Percentiles rank a stretch among this genome's conserved stretches.
phyloP scores from a whole-genome alignment of 1,140 invertebrate genomes.

The Ips typographus region DNA sequence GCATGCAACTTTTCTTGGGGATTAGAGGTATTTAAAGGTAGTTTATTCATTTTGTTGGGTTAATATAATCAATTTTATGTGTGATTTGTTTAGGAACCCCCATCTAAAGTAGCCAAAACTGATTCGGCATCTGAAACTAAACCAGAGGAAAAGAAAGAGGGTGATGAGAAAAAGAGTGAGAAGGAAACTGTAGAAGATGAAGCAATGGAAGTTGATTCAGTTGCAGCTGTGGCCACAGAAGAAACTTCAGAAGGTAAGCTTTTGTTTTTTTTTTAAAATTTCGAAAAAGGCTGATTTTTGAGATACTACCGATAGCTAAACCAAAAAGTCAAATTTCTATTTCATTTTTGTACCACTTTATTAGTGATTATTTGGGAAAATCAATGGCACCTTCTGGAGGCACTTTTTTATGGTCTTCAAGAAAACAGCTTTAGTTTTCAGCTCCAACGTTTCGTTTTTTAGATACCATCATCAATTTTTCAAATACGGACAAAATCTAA shows the following conservation, averaged over 20 bases:
- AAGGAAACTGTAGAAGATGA: slow-evolving; percentile 22
- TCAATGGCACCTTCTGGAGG: background rate
- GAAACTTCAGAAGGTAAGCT: slow-evolving; percentile 21
- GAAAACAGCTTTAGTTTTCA: background rate
- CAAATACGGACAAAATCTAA: too few species aligned
- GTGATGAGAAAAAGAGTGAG: slow-evolving; percentile 7
- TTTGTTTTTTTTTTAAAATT: background rate
- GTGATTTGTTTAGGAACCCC: slow-evolving; percentile 39
- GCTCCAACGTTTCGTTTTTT: background rate
- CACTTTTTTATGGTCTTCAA: background rate
- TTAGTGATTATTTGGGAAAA: background rate
- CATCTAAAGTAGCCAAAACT: slow-evolving; percentile 45
- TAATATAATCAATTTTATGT: background rate
- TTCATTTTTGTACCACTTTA: background rate
- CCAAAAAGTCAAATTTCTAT: too few species aligned
- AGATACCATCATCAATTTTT: too few species aligned
- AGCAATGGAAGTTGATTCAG: slow-evolving; percentile 38
- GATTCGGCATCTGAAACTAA: slow-evolving; percentile 27
- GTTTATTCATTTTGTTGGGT: too few species aligned
- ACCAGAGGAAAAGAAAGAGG: slow-evolving; percentile 13
- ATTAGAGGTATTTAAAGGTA: too few species aligned
- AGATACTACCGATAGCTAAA: too few species aligned
- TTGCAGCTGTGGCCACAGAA: slow-evolving; percentile 6
- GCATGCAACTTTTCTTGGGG: background rate
- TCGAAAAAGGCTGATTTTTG: background rate